These are phyloP conservation scores for Elephas maximus DNA, from an alignment of 2,113 vertebrate genomes.

Conservation along the genomic window DNA sequence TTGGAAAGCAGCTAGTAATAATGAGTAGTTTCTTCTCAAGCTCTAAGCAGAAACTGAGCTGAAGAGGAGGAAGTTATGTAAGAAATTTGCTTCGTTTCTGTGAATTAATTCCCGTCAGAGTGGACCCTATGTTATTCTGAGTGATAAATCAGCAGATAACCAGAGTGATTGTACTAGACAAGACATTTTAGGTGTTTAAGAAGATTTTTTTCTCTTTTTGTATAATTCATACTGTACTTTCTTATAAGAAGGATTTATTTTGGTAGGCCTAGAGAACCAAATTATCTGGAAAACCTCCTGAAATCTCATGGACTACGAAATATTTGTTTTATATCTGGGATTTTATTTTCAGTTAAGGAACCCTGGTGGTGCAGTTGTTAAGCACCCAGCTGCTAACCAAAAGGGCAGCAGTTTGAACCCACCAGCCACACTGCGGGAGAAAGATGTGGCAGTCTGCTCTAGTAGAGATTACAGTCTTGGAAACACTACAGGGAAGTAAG, in stretches of 20 bases:
- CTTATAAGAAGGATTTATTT: not conserved
- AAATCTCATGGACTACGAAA: no score
- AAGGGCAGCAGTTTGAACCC: not conserved
- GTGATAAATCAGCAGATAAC: not conserved
- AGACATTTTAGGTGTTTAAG: no score
- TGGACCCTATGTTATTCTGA: rapidly evolving
- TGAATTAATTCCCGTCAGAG: not conserved
- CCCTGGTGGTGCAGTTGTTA: not conserved
- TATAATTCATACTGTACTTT: not conserved
- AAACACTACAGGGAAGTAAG: no score
- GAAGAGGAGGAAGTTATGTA: not conserved
- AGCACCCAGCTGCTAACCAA: not conserved
- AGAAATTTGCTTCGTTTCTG: not conserved
- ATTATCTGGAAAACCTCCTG: not conserved
- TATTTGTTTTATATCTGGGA: not conserved
- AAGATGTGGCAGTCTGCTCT: not conserved
- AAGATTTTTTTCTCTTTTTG: no score
- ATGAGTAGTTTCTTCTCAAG: not conserved
- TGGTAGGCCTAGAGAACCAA: no score
- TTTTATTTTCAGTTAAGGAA: not conserved
- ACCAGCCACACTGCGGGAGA: not conserved
- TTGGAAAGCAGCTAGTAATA: not conserved
- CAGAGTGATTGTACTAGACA: not conserved
- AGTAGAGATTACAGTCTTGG: no score
- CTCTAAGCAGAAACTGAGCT: not conserved